Evolutionary conservation across 2,797 vertebrate genomes (phyloP).

Genomic region (Salmo trutta): DNA sequence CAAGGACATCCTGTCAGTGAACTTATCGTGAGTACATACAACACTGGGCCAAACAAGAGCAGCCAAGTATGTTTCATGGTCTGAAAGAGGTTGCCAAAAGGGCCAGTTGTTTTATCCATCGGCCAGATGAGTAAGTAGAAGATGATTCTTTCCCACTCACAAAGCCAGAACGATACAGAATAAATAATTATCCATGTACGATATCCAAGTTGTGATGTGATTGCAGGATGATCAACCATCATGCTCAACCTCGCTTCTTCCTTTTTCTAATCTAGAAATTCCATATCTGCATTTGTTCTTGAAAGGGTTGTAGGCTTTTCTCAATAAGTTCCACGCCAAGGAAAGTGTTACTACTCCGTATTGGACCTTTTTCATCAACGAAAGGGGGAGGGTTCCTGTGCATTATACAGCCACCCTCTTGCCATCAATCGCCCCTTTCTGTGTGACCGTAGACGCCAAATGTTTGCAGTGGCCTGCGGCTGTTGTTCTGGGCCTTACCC

Average conservation of each 20-base stretch:
- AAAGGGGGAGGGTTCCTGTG: constrained; percentile 49
- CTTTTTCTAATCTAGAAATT: not conserved
- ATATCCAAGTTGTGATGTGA: not conserved
- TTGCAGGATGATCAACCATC: not conserved
- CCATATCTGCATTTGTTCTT: not conserved
- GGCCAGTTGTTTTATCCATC: no score
- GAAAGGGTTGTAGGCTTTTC: not conserved
- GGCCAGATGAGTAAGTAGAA: no score
- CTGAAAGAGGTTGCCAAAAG: constrained; percentile 19
- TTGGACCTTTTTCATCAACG: constrained; percentile 58
- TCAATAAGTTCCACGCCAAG: constrained; percentile 37
- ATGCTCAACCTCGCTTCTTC: not conserved
- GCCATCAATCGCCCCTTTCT: constrained; percentile 72
- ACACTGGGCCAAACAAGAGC: constrained; percentile 72
- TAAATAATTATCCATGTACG: no score
- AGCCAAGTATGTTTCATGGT: constrained; percentile 21
- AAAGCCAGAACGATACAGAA: no score
- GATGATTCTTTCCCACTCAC: no score
- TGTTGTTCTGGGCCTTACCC: constrained; percentile 62
- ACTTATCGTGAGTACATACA: constrained; percentile 75
- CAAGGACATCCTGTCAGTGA: constrained; percentile 81
- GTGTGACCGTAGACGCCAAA: constrained; percentile 53
- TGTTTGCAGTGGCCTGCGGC: constrained; percentile 74
- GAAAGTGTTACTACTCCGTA: constrained; percentile 5
- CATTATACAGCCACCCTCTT: constrained; percentile 50